Evolutionary conservation across 2,888 invertebrate species (phyloP).

Genomic region (Podotricha telesiphe): DNA sequence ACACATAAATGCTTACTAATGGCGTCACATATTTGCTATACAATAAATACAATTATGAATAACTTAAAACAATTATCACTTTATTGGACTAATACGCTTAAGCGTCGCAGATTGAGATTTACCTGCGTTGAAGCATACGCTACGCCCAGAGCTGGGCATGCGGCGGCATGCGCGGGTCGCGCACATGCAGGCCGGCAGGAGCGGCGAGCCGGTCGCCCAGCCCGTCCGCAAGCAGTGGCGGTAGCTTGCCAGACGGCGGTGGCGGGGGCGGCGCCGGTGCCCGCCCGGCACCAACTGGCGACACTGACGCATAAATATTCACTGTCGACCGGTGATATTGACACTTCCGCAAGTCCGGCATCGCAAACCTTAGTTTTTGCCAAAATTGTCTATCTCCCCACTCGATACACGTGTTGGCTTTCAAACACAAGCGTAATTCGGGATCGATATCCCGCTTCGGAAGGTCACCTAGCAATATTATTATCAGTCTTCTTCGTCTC

Average conservation of each 20-base stretch:
- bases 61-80: conserved; percentile 79
- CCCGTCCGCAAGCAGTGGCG: conserved; percentile 82
- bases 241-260: conserved; percentile 85
- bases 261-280: conserved; percentile 85
- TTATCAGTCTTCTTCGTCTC: conserved; percentile 92
- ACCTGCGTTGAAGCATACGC: conserved; percentile 88
- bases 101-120: conserved; percentile 78
- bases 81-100: conserved; percentile 82
- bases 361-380: conserved; percentile 96
- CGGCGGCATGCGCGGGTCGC: conserved; percentile 80
- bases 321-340: conserved; percentile 86
- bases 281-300: conserved; percentile 81
- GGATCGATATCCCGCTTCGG: conserved; percentile 95
- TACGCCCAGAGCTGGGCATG: conserved; percentile 91
- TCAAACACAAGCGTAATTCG: conserved; percentile 94
- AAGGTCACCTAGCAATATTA: conserved; percentile 94
- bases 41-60: conserved; percentile 72
- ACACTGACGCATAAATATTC: conserved; percentile 88
- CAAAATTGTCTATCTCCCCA: conserved; percentile 98
- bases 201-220: conserved; percentile 60
- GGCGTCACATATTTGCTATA: conserved; percentile 53
- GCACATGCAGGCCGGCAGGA: conserved; percentile 71
- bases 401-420: conserved; percentile 95
- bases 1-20: conserved; percentile 69
- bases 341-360: conserved; percentile 91